Evolutionary conservation across 2,113 vertebrate species (phyloP).

Genomic region (Callipepla californica): DNA sequence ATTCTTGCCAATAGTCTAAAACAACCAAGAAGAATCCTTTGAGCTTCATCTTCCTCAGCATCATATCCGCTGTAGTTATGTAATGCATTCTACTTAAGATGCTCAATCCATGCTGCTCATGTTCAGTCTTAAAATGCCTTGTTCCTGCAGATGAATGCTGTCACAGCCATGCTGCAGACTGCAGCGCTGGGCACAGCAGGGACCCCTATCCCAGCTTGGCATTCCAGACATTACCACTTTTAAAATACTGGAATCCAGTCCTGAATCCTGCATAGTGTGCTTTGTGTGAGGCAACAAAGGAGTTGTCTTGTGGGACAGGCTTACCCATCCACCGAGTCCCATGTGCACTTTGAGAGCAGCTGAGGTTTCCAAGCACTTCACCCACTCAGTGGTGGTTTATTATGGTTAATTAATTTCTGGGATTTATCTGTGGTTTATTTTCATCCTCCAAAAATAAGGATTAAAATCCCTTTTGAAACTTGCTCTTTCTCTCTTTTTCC

Average conservation of each 20-base stretch:
- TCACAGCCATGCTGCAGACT: background rate
- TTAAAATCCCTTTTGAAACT: background rate
- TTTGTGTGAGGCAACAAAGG: conserved; percentile 47
- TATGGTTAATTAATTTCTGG: background rate
- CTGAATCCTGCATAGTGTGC: background rate
- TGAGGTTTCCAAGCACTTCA: background rate
- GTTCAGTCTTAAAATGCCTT: background rate
- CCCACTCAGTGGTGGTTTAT: background rate
- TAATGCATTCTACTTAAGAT: background rate
- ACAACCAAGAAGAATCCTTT: background rate
- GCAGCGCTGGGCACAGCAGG: background rate
- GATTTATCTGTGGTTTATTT: background rate
- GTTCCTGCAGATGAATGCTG: background rate
- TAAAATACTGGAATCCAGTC: background rate
- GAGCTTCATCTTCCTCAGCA: background rate
- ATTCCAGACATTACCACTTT: background rate
- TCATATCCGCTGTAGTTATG: background rate
- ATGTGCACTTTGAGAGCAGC: background rate
- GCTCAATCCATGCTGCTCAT: background rate
- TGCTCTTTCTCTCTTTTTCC: background rate
- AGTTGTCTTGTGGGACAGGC: conserved; percentile 23
- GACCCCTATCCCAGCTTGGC: background rate
- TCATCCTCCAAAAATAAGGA: background rate
- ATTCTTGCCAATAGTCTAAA: background rate
- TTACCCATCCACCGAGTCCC: background rate